Percentiles rank a stretch among this genome's conserved stretches.
These are phyloP conservation scores for Antitype chi DNA, from an alignment of 2,888 invertebrate species.

Conservation along the genomic window DNA sequence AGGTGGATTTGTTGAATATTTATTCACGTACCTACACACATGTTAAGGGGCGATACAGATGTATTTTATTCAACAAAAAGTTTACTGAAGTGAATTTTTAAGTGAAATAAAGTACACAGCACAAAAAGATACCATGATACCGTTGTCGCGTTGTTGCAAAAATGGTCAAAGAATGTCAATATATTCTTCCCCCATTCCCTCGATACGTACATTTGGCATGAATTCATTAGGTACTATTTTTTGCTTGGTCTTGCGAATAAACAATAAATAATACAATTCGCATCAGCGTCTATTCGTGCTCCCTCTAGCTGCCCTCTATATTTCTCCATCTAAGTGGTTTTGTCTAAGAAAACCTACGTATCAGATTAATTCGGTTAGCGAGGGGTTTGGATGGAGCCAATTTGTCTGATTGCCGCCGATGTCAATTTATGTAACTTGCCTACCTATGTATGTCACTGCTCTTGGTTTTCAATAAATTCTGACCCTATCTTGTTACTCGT, in stretches of 20 bases:
- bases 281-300: constrained; percentile 68
- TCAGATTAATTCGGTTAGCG: constrained; percentile 87
- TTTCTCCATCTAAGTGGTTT: constrained; percentile 84
- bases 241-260: constrained; percentile 56
- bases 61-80: constrained; percentile 63
- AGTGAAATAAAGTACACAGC: constrained; percentile 38
- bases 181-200: constrained; percentile 50
- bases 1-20: constrained; percentile 90
- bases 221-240: constrained; percentile 58
- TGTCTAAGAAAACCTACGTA: constrained; percentile 88
- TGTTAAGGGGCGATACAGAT: constrained; percentile 71
- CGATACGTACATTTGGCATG: constrained; percentile 54
- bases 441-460: constrained; percentile 84
- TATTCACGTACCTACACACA: constrained; percentile 83
- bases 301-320: constrained; percentile 73
- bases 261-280: constrained; percentile 73
- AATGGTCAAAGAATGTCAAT: constrained; percentile 54
- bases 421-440: constrained; percentile 86
- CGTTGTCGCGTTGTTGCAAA: constrained; percentile 35
- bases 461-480: constrained; percentile 88
- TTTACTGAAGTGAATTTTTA: constrained; percentile 58
- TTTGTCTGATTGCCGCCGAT: constrained; percentile 91
- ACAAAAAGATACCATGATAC: constrained; percentile 37
- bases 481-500: constrained; percentile 83
- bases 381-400: constrained; percentile 89